phyloP scores from a whole-genome alignment of 2,113 vertebrate genomes.

The Dipodomys stephensi region DNA sequence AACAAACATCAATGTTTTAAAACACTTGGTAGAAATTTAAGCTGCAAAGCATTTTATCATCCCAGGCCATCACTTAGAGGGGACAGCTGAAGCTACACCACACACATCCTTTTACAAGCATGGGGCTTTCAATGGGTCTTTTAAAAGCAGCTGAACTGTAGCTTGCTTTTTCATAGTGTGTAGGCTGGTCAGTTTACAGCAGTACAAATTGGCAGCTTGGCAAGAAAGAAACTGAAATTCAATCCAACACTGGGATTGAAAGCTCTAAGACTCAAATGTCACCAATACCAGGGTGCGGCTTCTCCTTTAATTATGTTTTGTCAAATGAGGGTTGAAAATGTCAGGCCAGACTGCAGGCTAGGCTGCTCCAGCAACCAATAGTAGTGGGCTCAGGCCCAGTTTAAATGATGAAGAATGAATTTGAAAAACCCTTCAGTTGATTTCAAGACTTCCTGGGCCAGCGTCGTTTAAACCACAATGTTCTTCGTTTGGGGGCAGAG shows the following conservation, averaged over 20 bases:
- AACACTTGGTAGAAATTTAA: constrained; percentile 62
- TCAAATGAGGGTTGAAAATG: constrained; percentile 30
- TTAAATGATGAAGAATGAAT: constrained; percentile 47
- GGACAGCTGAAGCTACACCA: constrained; percentile 46
- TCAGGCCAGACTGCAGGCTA: not conserved
- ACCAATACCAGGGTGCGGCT: constrained; percentile 22
- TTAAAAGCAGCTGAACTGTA: constrained; percentile 4
- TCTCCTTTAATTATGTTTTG: constrained; percentile 43
- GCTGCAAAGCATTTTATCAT: constrained; percentile 60
- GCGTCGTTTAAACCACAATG: constrained; percentile 38
- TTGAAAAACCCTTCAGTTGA: constrained; percentile 58
- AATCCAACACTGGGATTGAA: constrained; percentile 38
- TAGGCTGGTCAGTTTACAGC: constrained; percentile 41
- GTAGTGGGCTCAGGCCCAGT: not conserved
- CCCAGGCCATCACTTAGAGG: constrained; percentile 54
- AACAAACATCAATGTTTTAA: constrained; percentile 44
- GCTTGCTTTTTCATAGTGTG: constrained; percentile 59
- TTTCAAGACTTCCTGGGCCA: constrained; percentile 64
- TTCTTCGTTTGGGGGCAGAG: constrained; percentile 68
- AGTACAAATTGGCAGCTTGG: constrained; percentile 38
- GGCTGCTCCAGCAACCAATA: constrained; percentile 4
- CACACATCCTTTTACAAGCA: constrained; percentile 58
- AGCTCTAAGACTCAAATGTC: constrained; percentile 57
- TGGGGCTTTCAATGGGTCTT: constrained; percentile 58
- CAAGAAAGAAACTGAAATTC: constrained; percentile 65